Evolutionary conservation across 30 jellyfish, hydroid and myxozoan species (phyloP), one percentile per base, ranked within the genome.

Genomic region (Turritopsis dohrnii): DNA sequence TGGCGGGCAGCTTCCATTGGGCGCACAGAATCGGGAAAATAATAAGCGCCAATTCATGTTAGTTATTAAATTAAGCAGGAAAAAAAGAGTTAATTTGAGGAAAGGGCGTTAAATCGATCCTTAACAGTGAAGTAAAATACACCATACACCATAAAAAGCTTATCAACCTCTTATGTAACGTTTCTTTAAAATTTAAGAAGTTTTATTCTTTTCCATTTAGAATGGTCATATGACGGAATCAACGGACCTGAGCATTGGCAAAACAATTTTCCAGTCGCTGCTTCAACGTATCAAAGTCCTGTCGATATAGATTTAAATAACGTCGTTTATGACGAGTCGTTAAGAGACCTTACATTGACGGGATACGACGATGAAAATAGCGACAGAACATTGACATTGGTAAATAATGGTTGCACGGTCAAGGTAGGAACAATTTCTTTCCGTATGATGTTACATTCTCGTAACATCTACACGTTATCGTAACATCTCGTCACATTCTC

Each of bases 201-300:
- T n/a, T n/a, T n/a, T n/a, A n/a, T n/a, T n/a, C n/a, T n/a, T n/a
- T n/a, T n/a, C n/a, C 19, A 13, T 74, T 21, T 74, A 74, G 83
- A 74, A n/a, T 74, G 83, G 83, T 23, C 83, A 74, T 74, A 74
- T 52, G 27, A 74, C 8, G 83, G 83, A 13, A 19, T 29, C 54
- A 74, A 26, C 21, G 96, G 96, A 53, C 96, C 96, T 19, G 96
- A 88, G 16, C 76, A 83, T 75, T 88, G 96, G 96, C 96, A 88
- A 81, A 83, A 72, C 28, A 88, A 84, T 31, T 88, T 88, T 52
- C 96, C 96, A 7, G 96, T 88, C 1, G 96, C 96, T 8, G 92
- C 96, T 9, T 71, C 91, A 53, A 87, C 80, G 54, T 65, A 84
- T 73, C 96, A 89, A 73, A 84, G 94, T 79, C 96, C 96, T 20